phyloP scores from a whole-genome alignment of 2,113 vertebrate genomes.

The Cairina moschata region DNA sequence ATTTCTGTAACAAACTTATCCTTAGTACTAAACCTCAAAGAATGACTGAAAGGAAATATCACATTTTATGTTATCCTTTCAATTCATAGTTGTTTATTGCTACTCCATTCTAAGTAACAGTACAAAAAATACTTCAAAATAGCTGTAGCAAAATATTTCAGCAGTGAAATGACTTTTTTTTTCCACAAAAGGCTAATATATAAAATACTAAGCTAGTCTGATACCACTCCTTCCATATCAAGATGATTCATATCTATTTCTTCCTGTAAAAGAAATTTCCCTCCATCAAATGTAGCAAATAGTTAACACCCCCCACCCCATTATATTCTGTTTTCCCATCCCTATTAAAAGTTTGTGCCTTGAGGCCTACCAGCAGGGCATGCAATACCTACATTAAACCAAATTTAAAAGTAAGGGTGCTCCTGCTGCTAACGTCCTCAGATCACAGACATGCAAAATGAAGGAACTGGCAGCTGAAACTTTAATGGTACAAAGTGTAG shows the following conservation, averaged over 20 bases:
- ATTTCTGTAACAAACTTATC: not conserved
- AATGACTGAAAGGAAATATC: not conserved
- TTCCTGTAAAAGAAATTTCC: conserved; percentile 10
- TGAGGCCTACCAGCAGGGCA: conserved; percentile 82
- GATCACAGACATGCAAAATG: conserved; percentile 83
- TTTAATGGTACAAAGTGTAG: conserved; percentile 76
- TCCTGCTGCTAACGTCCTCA: conserved; percentile 81
- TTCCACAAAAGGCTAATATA: not conserved
- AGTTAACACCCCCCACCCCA: conserved; percentile 53
- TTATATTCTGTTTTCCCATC: conserved; percentile 67
- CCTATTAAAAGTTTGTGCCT: conserved; percentile 79
- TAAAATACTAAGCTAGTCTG: not conserved
- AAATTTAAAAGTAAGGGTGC: conserved; percentile 85
- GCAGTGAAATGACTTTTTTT: not conserved
- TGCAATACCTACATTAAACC: conserved; percentile 81
- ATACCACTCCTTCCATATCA: not conserved
- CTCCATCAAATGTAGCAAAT: conserved; percentile 44
- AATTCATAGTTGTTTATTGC: not conserved
- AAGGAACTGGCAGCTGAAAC: conserved; percentile 82
- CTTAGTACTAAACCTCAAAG: not conserved
- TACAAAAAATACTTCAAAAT: not conserved
- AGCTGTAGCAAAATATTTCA: not conserved
- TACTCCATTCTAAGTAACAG: not conserved
- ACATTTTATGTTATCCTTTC: not conserved
- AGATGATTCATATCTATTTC: not conserved